A percentile compares a stretch with the other conserved stretches of the same genome.
Conservation (phyloP, 2,888 invertebrate genomes). For the Drosophila glabriapex region DNA sequence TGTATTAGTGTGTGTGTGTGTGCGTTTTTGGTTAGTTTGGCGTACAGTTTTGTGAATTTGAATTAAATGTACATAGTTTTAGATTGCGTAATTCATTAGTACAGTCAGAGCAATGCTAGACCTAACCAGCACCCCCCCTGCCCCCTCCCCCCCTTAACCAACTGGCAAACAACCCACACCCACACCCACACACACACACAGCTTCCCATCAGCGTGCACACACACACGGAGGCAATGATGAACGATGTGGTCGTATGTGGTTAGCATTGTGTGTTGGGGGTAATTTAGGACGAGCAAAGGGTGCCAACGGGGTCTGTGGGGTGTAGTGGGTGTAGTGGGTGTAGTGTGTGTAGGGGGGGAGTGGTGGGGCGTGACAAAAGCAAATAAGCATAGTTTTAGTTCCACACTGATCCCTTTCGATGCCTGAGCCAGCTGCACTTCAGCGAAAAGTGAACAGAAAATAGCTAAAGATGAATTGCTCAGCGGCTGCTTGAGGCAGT, state of each 20-base stretch:
- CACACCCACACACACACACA: background rate
- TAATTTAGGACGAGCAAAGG: slow-evolving; percentile 50
- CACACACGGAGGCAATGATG: slow-evolving; percentile 75
- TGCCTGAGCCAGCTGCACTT: slow-evolving; percentile 36
- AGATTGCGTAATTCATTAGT: slow-evolving; percentile 85
- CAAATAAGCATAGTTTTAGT: slow-evolving; percentile 72
- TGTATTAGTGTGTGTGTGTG: slow-evolving; percentile 35
- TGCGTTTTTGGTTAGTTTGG: slow-evolving; percentile 69
- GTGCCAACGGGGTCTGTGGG: slow-evolving; percentile 24
- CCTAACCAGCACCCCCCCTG: slow-evolving; percentile 44
- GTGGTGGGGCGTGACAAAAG: slow-evolving; percentile 58
- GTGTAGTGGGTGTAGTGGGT: too few species aligned
- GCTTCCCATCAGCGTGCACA: background rate
- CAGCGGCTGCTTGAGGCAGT: slow-evolving; percentile 37
- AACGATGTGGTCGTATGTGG: slow-evolving; percentile 83
- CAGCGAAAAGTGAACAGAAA: slow-evolving; percentile 20
- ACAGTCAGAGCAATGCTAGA: slow-evolving; percentile 71
- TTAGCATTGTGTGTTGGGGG: slow-evolving; percentile 60
- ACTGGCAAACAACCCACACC: background rate
- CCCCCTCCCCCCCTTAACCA: background rate
- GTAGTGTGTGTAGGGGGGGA: background rate
- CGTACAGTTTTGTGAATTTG: slow-evolving; percentile 82
- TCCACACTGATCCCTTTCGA: slow-evolving; percentile 55
- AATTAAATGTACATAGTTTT: slow-evolving; percentile 84
- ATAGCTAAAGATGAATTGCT: slow-evolving; percentile 71